Percentiles rank a stretch among this genome's conserved stretches.
phyloP scores from a whole-genome alignment of 2,888 invertebrate genomes.

The Horisme vitalbata region DNA sequence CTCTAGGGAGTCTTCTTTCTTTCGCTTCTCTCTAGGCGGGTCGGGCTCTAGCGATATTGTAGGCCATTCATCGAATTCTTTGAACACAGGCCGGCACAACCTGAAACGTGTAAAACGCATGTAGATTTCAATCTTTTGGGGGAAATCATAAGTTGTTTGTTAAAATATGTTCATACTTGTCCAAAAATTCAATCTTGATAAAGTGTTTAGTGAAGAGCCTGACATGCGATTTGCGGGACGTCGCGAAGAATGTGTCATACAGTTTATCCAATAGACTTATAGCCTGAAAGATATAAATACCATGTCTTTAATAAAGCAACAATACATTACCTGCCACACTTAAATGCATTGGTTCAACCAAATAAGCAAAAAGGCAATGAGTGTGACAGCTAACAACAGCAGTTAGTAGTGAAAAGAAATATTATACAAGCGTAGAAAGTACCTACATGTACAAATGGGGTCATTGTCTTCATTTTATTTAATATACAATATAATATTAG shows the following conservation, averaged over 20 bases:
- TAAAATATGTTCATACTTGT: conserved; percentile 76
- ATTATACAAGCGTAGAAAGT: conserved; percentile 20
- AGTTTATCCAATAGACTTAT: conserved; percentile 86
- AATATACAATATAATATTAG: conserved; percentile 2
- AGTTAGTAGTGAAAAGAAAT: conserved; percentile 34
- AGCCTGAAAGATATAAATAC: conserved; percentile 81
- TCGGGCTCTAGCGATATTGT: conserved; percentile 74
- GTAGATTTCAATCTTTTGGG: conserved; percentile 11
- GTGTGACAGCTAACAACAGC: conserved; percentile 16
- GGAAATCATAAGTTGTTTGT: conserved; percentile 30
- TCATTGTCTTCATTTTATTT: conserved; percentile 22
- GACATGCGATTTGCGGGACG: conserved; percentile 81
- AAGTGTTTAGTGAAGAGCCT: conserved; percentile 86
- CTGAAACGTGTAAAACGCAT: conserved; percentile 53
- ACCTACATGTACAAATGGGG: not conserved
- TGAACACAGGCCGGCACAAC: conserved; percentile 84
- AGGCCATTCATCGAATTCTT: conserved; percentile 86
- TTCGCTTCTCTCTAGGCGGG: conserved; percentile 61
- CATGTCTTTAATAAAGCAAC: conserved; percentile 56
- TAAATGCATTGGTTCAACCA: not conserved
- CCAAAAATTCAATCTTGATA: conserved; percentile 88
- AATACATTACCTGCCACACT: conserved; percentile 11
- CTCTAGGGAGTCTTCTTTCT: conserved; percentile 55
- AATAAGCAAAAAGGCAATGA: not conserved
- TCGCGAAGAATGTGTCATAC: conserved; percentile 80